A percentile compares a stretch with the other conserved stretches of the same genome.
Evolutionary conservation across 2,797 vertebrate species (phyloP).

Genomic region (Acanthornis magna): DNA sequence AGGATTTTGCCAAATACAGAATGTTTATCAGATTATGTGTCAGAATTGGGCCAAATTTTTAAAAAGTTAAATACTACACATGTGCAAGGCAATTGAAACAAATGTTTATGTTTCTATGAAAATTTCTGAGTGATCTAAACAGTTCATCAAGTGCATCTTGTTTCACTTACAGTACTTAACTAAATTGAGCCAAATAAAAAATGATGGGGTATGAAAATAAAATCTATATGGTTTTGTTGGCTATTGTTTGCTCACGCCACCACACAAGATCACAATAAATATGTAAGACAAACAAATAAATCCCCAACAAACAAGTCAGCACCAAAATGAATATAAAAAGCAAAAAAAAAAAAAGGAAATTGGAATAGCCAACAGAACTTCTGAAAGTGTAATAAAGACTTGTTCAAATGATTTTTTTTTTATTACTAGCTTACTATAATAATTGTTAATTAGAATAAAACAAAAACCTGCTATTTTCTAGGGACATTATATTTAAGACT

Average conservation of each 20-base stretch:
- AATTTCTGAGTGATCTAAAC: neutral
- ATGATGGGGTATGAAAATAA: neutral
- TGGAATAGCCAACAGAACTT: neutral
- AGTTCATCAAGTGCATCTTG: neutral
- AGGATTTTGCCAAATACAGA: neutral
- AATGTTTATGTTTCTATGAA: neutral
- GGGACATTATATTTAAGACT: neutral
- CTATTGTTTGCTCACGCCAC: neutral
- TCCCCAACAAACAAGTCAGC: neutral
- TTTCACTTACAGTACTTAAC: neutral
- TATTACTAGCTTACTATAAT: neutral
- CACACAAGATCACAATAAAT: neutral
- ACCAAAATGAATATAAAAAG: neutral
- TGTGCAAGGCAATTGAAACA: neutral
- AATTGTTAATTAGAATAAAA: neutral
- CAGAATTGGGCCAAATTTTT: neutral
- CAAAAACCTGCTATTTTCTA: neutral
- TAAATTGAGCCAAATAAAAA: neutral
- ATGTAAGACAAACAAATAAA: neutral
- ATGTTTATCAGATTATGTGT: neutral
- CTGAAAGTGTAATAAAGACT: neutral
- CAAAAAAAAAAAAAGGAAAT: neutral
- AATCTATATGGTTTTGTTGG: rapidly evolving
- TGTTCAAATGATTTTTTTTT: neutral
- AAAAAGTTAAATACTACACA: neutral